Conservation (phyloP, 2,888 invertebrate genomes). For the Volucella zonaria region DNA sequence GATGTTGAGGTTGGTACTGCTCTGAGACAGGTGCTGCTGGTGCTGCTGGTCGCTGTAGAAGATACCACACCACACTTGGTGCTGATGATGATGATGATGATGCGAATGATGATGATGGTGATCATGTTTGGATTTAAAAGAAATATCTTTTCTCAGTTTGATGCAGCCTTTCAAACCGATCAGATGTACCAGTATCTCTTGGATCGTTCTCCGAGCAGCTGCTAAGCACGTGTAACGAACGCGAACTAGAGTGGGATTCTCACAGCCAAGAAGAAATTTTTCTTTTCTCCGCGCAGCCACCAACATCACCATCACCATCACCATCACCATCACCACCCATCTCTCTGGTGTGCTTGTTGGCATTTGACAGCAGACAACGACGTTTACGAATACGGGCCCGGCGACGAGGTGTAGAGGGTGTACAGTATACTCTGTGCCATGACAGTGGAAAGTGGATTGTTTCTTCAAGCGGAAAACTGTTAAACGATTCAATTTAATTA, state of each 20-base stretch:
- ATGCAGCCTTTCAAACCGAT: conserved; percentile 68
- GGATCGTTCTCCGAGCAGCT: conserved; percentile 29
- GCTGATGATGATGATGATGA: conserved; percentile 20
- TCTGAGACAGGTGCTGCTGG: background rate
- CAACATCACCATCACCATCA: conserved; percentile 42
- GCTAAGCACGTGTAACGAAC: conserved; percentile 38
- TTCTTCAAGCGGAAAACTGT: conserved; percentile 69
- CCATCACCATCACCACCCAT: conserved; percentile 44
- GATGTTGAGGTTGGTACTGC: background rate
- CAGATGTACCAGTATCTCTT: conserved; percentile 32
- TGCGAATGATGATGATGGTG: conserved; percentile 27
- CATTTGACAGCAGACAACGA: conserved; percentile 56
- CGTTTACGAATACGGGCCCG: conserved; percentile 6
- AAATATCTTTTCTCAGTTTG: conserved; percentile 67
- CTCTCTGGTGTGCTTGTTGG: conserved; percentile 22
- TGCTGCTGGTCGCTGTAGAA: conserved; percentile 9
- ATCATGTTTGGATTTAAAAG: conserved; percentile 54
- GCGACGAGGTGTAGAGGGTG: background rate
- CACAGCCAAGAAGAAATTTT: conserved; percentile 39
- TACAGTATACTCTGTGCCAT: conserved; percentile 15
- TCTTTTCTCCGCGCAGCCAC: conserved; percentile 20
- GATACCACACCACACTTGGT: background rate
- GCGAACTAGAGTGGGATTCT: conserved; percentile 47
- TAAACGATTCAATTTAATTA: conserved; percentile 64
- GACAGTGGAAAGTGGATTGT: conserved; percentile 70